Evolutionary conservation across 2,888 invertebrate genomes (phyloP), one percentile per base, ranked within the genome.

Genomic region (Gymnocheta viridis): DNA sequence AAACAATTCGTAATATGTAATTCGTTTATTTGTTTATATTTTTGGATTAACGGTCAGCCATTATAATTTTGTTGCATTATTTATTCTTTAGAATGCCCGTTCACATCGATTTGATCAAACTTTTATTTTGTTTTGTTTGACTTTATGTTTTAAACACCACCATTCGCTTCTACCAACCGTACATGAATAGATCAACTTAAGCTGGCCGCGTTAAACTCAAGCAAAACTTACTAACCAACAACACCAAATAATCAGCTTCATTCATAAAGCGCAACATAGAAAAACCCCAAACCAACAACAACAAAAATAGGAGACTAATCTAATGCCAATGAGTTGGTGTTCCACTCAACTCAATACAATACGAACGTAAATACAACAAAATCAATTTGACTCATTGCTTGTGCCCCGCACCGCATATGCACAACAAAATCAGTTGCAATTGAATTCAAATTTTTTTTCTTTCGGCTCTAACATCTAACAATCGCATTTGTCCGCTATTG

Each of bases 121-220:
- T 24, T 41, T 56, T 64, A 51, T 74, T 64, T 54, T 76, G 66
- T 70, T 72, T 72, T 24, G 67, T 76, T 82, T 58, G 47, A 51
- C 60, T 74, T 67, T 66, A 64, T 35, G 41, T 69, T 74, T 69
- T 58, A 60, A 64, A 62, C 80, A 83, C 86, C 80, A 91, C 92
- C 90, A 91, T 88, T 91, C 91, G 89, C 91, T 88, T 91, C 90
- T 90, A 91, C 86, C 87, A 87, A 88, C 90, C 89, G 90, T 89
- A 90, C 89, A 89, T 91, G 91, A 91, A 91, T 92, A 92, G 90
- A 88, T 86, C 86, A 82, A 79, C 80, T 56, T 62, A 44, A 62
- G 66, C 49, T 80, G 83, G 70, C 67, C 64, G 38, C 19, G 76
- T 60, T 60, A 82, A 85, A 76, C 76, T 70, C 82, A 82, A 80